Base-by-base conservation (phyloP, 2,797 vertebrate genomes). In the Lepus oiostolus region DNA sequence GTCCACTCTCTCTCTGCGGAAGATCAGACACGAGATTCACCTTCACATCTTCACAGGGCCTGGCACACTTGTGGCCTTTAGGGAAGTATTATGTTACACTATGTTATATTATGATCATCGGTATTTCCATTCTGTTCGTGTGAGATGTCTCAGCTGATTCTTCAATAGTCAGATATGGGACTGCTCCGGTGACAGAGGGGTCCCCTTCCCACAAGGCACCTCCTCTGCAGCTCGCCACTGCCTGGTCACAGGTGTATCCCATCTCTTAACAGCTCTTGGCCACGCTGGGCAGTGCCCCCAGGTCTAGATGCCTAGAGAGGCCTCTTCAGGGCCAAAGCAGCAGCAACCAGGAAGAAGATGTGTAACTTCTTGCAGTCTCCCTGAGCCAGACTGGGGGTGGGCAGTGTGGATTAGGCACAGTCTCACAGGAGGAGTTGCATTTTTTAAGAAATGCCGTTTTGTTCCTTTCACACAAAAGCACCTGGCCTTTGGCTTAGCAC, bases 371-470 rank as follows among this genome's bases (percentile, higher is more conserved):
- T 4, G 19, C 16, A 12, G n/a, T 19, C 35, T 19, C 21, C n/a
- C 75, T 42, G 17, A 81, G 19, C 28, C 1, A 9, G 71, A 3
- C 5, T 21, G 21, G 7, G 10, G 32, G 3, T 28, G 19, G 79
- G 26, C 7, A 30, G 7, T 35, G 11, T 3, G 32, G 11, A 30
- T 9, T 9, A 54, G 35, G 32, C 22, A 71, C 30, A 42, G 62
- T 58, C 28, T 17, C 17, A n/a, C 62, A 9, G 2, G 47, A 10
- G 35, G 38, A 65, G 50, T 65, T 75, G 47, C 17, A 21, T 54
- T 67, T 52, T 67, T 52, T 2, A 83, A 86, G 70, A 89, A 82
- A 82, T 42, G n/a, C 10, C 79, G 38, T 77, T 83, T 50, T 86
- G 30, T 65, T 77, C 32, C 42, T 2, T 76, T 85, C 87, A 60